A percentile compares a stretch with the other conserved stretches of the same genome.
phyloP scores from a whole-genome alignment of 2,797 vertebrate genomes.

The Darevskia mixta region DNA sequence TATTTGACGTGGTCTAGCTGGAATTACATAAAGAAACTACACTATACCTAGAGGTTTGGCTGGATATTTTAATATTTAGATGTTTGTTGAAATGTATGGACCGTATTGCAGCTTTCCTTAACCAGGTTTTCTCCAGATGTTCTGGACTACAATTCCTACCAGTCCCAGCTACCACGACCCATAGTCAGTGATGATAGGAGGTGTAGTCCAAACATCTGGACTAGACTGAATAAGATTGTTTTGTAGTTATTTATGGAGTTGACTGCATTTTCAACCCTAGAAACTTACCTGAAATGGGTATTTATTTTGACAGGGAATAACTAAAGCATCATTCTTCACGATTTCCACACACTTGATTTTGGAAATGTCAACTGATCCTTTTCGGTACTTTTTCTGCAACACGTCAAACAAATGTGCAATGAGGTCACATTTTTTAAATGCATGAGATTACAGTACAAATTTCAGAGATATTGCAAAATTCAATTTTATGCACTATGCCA shows the following conservation, averaged over 20 bases:
- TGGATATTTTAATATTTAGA: neutral
- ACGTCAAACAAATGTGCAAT: neutral
- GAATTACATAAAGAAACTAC: neutral
- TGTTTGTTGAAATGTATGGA: neutral
- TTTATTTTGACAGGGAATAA: constrained; percentile 94
- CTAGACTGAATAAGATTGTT: too few relatives aligned
- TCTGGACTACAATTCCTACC: too few relatives aligned
- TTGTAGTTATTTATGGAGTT: neutral
- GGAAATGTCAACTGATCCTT: constrained; percentile 90
- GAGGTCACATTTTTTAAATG: neutral
- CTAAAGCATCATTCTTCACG: constrained; percentile 84
- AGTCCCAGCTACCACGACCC: too few relatives aligned
- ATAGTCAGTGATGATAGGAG: too few relatives aligned
- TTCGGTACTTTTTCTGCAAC: constrained; percentile 88
- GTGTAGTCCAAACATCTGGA: too few relatives aligned
- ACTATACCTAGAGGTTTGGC: neutral
- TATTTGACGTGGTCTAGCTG: neutral
- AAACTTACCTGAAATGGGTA: constrained; percentile 93
- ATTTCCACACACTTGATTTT: constrained; percentile 92
- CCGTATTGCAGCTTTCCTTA: too few relatives aligned
- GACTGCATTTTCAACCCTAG: neutral
- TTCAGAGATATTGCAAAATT: neutral
- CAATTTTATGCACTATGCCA: neutral
- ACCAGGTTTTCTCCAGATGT: too few relatives aligned
- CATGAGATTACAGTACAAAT: neutral